phyloP scores from a whole-genome alignment of 1,140 invertebrate genomes.

The Nasonia longicornis region DNA sequence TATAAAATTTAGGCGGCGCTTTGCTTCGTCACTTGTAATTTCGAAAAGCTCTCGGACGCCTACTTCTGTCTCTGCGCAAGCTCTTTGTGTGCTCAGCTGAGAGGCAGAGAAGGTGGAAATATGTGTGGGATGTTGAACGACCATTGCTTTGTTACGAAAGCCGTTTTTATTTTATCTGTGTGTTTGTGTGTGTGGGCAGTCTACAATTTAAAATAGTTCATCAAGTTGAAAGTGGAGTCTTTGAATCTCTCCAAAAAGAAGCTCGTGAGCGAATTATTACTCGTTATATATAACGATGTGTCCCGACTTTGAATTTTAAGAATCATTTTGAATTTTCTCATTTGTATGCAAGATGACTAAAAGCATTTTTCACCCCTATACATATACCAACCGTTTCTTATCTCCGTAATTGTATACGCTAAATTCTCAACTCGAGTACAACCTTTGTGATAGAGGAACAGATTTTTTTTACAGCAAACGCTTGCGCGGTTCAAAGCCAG shows the following conservation, averaged over 20 bases:
- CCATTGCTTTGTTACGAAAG: not conserved
- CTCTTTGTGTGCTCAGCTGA: not conserved
- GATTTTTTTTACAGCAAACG: not conserved
- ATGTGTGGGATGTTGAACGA: not conserved
- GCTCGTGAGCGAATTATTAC: no score
- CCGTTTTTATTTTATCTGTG: not conserved
- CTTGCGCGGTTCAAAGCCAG: no score
- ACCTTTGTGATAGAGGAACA: not conserved
- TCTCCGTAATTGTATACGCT: not conserved
- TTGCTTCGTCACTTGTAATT: not conserved
- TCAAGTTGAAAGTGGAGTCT: not conserved
- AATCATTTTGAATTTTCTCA: not conserved
- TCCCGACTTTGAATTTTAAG: not conserved
- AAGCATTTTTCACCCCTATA: not conserved
- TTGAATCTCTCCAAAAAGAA: no score
- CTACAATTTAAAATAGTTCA: not conserved
- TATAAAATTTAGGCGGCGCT: constrained; percentile 15
- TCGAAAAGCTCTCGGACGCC: not conserved
- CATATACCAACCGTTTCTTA: not conserved
- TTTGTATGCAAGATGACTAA: not conserved
- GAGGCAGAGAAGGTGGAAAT: no score
- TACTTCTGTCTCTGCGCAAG: not conserved
- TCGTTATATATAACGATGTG: no score
- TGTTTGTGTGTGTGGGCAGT: not conserved
- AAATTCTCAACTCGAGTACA: not conserved